A percentile compares a stretch with the other conserved stretches of the same genome.
Conservation (phyloP, 2,797 vertebrate genomes). For the Falco rusticolus region DNA sequence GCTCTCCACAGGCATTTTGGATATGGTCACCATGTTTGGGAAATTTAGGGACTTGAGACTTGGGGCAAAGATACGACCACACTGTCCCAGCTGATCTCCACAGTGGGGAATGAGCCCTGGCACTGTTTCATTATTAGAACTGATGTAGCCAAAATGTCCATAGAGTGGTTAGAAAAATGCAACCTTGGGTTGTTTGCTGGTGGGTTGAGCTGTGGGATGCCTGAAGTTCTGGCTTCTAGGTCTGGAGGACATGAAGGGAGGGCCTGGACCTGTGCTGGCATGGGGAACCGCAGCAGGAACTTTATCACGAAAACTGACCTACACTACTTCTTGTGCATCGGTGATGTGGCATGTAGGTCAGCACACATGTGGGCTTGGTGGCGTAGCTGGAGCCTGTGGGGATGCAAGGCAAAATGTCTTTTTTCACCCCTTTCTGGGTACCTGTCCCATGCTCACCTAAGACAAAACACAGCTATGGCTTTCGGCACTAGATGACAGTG, state of each 20-base stretch:
- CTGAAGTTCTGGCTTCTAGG: not conserved
- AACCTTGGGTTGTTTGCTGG: not conserved
- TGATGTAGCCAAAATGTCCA: not conserved
- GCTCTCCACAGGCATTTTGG: not conserved
- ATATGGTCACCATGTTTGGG: not conserved
- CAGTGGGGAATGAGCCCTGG: accelerated
- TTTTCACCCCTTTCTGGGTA: not conserved
- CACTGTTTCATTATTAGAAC: not conserved
- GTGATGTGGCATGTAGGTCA: not conserved
- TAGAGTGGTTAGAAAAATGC: not conserved
- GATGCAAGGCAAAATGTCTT: not conserved
- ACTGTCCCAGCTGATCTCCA: not conserved
- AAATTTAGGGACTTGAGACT: not conserved
- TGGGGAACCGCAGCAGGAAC: not conserved
- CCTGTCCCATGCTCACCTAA: not conserved
- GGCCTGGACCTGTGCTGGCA: not conserved
- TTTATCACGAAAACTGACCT: not conserved
- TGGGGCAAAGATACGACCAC: not conserved
- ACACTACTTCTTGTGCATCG: accelerated
- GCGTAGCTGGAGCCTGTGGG: not conserved
- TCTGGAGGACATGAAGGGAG: not conserved
- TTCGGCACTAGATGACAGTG: not conserved
- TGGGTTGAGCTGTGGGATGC: not conserved
- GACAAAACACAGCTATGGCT: not conserved
- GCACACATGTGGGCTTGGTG: accelerated